Conservation (phyloP, 2,113 vertebrate species). For the Anarhynchus alexandrinus region DNA sequence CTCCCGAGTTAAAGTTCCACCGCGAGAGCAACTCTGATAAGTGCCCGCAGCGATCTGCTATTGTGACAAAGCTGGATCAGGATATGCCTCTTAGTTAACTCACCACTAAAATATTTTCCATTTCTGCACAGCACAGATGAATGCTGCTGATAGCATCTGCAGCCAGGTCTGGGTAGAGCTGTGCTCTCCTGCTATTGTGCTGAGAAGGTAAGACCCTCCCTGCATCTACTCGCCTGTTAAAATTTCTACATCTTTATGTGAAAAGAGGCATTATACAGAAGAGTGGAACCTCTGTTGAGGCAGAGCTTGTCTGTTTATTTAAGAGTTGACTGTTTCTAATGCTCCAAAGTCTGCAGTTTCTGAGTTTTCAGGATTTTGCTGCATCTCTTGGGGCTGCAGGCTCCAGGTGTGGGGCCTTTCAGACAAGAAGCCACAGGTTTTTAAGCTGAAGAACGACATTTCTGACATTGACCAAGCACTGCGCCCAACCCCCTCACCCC, state of each 20-base stretch:
- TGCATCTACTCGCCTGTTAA: neutral
- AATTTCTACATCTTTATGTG: neutral
- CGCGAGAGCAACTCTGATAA: neutral
- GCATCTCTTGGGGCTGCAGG: neutral
- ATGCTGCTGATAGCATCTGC: neutral
- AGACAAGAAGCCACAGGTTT: neutral
- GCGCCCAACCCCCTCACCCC: neutral
- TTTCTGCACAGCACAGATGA: slow-evolving; percentile 33
- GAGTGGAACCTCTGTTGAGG: neutral
- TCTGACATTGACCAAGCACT: neutral
- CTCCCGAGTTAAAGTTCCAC: slow-evolving; percentile 1
- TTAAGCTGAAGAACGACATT: neutral
- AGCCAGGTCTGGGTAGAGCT: neutral
- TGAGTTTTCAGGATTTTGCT: neutral
- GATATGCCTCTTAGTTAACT: slow-evolving; percentile 44
- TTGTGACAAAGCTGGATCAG: slow-evolving; percentile 59
- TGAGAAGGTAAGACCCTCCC: slow-evolving; percentile 9
- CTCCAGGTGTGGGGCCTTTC: neutral
- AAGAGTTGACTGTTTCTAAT: neutral
- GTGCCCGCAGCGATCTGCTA: slow-evolving; percentile 4
- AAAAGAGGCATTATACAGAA: neutral
- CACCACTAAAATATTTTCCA: slow-evolving; percentile 34
- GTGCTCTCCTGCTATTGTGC: slow-evolving; percentile 17
- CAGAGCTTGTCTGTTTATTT: neutral
- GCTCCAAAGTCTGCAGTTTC: neutral